These are phyloP conservation scores for Cacoxenus indagator DNA, from an alignment of 2,888 invertebrate genomes.

Conservation along the genomic window DNA sequence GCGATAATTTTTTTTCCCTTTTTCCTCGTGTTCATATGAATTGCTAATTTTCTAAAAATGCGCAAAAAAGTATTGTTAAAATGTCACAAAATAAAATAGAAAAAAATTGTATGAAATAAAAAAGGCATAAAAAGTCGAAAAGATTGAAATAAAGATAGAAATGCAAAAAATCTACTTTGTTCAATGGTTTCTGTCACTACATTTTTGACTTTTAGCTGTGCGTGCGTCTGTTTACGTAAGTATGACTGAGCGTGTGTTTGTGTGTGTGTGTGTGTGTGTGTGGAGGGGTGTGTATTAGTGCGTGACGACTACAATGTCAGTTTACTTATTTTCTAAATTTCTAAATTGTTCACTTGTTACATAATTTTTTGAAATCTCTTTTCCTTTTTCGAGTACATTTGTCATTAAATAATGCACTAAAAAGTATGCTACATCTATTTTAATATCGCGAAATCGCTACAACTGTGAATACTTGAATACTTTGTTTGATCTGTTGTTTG, in stretches of 20 bases:
- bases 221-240: not conserved
- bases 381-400: not conserved
- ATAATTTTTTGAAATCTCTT: not conserved
- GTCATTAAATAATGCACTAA: not conserved
- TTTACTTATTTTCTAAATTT: not conserved
- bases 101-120: not conserved
- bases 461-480: too few species aligned
- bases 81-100: not conserved
- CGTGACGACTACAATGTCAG: not conserved
- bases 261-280: not conserved
- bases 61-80: not conserved
- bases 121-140: not conserved
- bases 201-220: not conserved
- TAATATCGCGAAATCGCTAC: too few species aligned
- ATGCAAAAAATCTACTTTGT: not conserved
- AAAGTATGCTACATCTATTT: not conserved
- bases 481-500: not conserved
- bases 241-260: not conserved
- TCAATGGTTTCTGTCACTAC: slow-evolving; percentile 2
- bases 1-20: not conserved
- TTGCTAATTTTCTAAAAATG: slow-evolving; percentile 3
- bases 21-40: not conserved
- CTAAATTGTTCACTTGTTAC: not conserved
- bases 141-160: not conserved
- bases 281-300: too few species aligned